Base-by-base conservation (phyloP, 2,113 vertebrate species). In the Propithecus coquereli region DNA sequence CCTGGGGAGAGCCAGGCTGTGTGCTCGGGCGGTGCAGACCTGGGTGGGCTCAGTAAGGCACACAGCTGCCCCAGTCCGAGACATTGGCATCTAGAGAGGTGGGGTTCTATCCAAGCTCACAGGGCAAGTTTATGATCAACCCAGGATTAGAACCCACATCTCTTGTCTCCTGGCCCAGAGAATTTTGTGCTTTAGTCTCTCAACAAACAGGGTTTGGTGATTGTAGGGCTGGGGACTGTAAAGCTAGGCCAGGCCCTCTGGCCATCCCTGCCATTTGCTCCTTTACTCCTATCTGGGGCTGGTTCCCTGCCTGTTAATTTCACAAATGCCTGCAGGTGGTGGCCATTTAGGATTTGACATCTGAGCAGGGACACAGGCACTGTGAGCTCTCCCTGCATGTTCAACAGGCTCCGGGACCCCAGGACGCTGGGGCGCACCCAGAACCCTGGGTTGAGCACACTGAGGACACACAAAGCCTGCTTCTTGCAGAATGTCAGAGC, bases 391-490 rank as follows among this genome's bases (percentile, higher is more conserved):
- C 61, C 37, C 30, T 34, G 23, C 3, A 0, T 45, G 30, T 52
- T 54, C 18, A 13, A 2, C 7, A 34, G 86, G 23, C n/a, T 30
- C 23, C 1, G 5, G 71, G 66, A 61, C 12, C 30, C 43, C 61
- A 34, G 63, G 50, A 61, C 57, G 30, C 12, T 47, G n/a, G 32
- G 37, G 9, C 12, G 4, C 14, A 20, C 9, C 25, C 59, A 50
- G 91, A 34, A 13, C n/a, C 0, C 13, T 5, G 0, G 9, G 34
- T 18, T 23, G 65, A 13, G 65, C 1, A 0, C 47, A 45, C 27
- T 11, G 13, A 71, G 74, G 70, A 81, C 50, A 47, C 3, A 1
- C 1, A 8, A 10, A 45, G 30, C 16, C 52, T 81, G 66, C 52
- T 84, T 37, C 57, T 83, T 63, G 20, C 34, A 80, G 50, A 37